Base-by-base conservation (phyloP, 2,113 vertebrate species). In the Ibidorhyncha struthersii region DNA sequence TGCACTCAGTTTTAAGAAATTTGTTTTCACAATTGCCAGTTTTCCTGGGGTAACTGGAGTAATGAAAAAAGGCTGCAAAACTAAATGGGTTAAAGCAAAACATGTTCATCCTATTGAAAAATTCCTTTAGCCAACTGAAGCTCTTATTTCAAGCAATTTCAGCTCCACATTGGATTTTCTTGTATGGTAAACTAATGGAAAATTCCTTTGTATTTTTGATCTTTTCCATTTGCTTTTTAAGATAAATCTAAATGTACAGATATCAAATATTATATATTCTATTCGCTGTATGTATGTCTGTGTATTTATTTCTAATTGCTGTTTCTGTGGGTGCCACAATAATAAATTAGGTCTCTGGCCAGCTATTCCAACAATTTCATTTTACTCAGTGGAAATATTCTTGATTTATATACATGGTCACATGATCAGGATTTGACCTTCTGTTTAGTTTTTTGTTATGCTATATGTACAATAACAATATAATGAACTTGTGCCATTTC, bases 341-440 rank as follows among this genome's bases (percentile, higher is more conserved):
- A 91, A 87, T 49, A 93, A 87, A 91, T 91, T 72, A 94, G 63
- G 32, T 79, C 78, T 91, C 85, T 90, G 63, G 32, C 23, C 25
- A 91, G 73, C 69, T 86, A 92, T 90, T 86, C 83, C 69, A 95
- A 40, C 66, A 53, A 82, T 89, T 95, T 93, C 65, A 62, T 91
- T 93, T 97, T 82, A 87, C 65, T 94, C 62, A 45, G 74, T 96
- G 86, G 91, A 97, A 95, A 95, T 76, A 70, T 49, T 73, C 70
- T 91, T 96, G 90, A 96, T 95, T 97, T 97, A 97, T 95, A 84
- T 63, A 85, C 29, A 11, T 80, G 89, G 77, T 70, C 95, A 97
- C 81, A 90, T 96, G 90, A 95, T 96, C 56, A 96, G 86, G 95
- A 82, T 89, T 69, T 92, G 91, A 94, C 89, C 96, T 92, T 89